Base-by-base conservation (phyloP, 2,888 invertebrate species). In the Drosophila lacicola region DNA sequence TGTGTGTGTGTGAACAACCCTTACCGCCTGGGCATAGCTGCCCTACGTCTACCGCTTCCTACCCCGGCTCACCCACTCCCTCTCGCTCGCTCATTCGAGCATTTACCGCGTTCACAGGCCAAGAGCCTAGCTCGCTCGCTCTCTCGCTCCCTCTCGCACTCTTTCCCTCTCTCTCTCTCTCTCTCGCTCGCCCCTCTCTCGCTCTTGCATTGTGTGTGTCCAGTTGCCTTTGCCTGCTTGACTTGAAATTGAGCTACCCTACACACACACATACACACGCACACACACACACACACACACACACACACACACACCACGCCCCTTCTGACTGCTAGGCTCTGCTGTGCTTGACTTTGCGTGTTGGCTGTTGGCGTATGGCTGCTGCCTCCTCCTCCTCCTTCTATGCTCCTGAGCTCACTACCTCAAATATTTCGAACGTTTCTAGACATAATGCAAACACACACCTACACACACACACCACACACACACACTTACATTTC, bases 171-270 rank as follows among this genome's bases (percentile, higher is more conserved):
- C 19, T 14, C 29, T 4, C n/a, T 17, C 17, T 42, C 25, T 45
- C 49, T 13, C 47, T 13, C 34, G 41, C n/a, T 10, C n/a, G 45
- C 34, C 33, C 47, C 19, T 33, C 17, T 50, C 41, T 34, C 53
- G 25, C 44, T 50, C 42, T 63, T 39, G 19, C 47, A 19, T 44
- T 29, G 36, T 50, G 63, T 65, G 72, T 68, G 66, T 61, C 58
- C 56, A 66, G 49, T 61, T 47, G 49, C 64, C 58, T 57, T 53
- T 65, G 76, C 73, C 67, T 74, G 81, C 83, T 79, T 81, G 74
- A 83, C 79, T 77, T 77, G 79, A 74, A 71, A 82, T 70, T 72
- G 78, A 83, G 82, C 83, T 79, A 79, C 74, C 81, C 83, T 68
- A 74, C 41, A 64, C 37, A 76, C 60, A 65, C 64, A 56, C 57